These are phyloP conservation scores for Phasianus colchicus DNA, from an alignment of 2,113 vertebrate genomes.

Conservation along the genomic window DNA sequence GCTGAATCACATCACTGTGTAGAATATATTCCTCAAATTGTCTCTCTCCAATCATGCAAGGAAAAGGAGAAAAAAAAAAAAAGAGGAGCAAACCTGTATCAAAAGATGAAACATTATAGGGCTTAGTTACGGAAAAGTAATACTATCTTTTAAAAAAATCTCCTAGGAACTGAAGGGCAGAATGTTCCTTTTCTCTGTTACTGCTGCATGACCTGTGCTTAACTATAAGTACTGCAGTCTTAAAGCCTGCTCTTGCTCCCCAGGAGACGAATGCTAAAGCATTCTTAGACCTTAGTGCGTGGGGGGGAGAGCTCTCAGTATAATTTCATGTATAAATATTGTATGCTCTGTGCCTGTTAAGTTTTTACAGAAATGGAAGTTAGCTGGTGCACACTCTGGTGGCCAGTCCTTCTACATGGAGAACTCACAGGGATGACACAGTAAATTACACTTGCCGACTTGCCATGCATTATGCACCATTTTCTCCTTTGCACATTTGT, in stretches of 20 bases:
- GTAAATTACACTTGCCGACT: not conserved
- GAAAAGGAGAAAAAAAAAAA: not conserved
- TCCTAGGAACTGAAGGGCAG: not conserved
- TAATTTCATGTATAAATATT: constrained; percentile 52
- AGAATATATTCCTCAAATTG: not conserved
- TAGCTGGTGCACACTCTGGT: constrained; percentile 22
- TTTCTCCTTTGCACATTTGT: not conserved
- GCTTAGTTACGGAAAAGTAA: not conserved
- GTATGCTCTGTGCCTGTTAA: not conserved
- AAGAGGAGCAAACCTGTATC: not conserved
- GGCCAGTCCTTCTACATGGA: not conserved
- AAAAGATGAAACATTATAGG: not conserved
- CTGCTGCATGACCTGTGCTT: constrained; percentile 2
- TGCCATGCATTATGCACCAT: not conserved
- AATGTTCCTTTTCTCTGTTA: not conserved
- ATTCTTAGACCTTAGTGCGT: not conserved
- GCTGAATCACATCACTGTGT: constrained; percentile 49
- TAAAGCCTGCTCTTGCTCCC: not conserved
- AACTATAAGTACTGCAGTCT: constrained; percentile 10
- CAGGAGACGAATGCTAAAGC: not conserved
- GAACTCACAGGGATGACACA: not conserved
- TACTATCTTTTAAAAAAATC: not conserved
- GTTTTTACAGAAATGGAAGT: not conserved
- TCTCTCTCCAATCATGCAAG: not conserved
- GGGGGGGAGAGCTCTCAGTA: not conserved